phyloP scores from a whole-genome alignment of 1,140 invertebrate genomes.

The Euglossa dilemma region DNA sequence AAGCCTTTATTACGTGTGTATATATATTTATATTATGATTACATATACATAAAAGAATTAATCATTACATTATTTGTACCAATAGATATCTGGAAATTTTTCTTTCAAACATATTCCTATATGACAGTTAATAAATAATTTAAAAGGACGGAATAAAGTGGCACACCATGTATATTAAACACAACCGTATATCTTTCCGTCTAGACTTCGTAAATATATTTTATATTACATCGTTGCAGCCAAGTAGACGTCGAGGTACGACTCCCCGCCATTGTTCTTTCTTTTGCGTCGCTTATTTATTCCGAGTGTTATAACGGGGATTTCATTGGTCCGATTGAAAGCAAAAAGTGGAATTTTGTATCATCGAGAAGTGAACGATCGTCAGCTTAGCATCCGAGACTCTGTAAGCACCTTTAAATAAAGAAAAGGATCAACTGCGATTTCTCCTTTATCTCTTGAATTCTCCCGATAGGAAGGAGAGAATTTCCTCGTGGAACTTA shows the following conservation, averaged over 20 bases:
- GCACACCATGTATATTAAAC: too few relatives aligned
- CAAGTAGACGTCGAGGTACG: background rate
- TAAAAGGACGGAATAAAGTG: too few relatives aligned
- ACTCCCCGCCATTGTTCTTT: background rate
- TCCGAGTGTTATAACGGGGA: background rate
- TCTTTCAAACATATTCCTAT: too few relatives aligned
- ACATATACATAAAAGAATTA: too few relatives aligned
- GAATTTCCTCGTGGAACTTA: conserved; percentile 39
- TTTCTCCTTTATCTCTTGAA: conserved; percentile 39
- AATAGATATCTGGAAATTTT: too few relatives aligned
- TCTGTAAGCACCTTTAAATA: conserved; percentile 49
- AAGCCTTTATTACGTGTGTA: too few relatives aligned
- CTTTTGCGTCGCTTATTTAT: background rate
- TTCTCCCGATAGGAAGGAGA: conserved; percentile 26
- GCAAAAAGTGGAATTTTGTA: conserved; percentile 9
- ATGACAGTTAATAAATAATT: too few relatives aligned
- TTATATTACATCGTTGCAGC: background rate
- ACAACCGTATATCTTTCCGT: too few relatives aligned
- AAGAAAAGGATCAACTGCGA: conserved; percentile 52
- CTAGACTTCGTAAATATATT: background rate
- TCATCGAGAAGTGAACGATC: conserved; percentile 18
- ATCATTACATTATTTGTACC: too few relatives aligned
- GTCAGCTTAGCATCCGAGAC: conserved; percentile 25
- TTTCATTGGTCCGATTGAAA: conserved; percentile 19
- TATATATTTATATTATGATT: too few relatives aligned